Evolutionary conservation across 2,888 invertebrate genomes (phyloP), one percentile per base, ranked within the genome.

Genomic region (Melitaea athalia): DNA sequence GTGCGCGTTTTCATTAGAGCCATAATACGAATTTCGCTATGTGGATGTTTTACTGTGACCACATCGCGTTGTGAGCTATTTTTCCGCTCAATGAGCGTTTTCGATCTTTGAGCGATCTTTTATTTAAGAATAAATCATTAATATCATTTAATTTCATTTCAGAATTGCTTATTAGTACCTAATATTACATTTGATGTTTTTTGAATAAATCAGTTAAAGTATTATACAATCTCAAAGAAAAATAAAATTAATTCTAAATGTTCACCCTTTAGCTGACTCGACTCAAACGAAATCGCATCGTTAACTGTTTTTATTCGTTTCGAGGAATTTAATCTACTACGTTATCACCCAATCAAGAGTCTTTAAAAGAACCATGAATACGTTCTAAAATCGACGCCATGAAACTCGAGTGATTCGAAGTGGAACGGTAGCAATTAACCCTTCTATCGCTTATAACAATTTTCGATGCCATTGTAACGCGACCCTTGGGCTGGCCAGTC

Each of bases 401-500:
- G 70, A 68, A 75, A 70, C 66, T 69, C 70, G 71, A 72, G 75
- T 78, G 77, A 76, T 75, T 77, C 75, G 73, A 78, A 82, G 79
- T 82, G 79, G 79, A 81, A 81, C 78, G 76, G 77, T 70, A 72
- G 74, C 76, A 78, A 78, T 82, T 81, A 83, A 82, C 82, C 81
- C 85, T 81, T 71, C 76, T 73, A 75, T 75, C 77, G 80, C 75
- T 78, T 77, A 78, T 78, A 76, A 76, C 75, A 81, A 79, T 81
- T 78, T 78, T 79, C 74, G 70, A 69, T 65, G 74, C 75, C 74
- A 78, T 79, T 81, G 79, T 76, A 67, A 43, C 59, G 71, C 77
- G 81, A 82, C 82, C 84, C 81, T 78, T 75, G 77, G 85, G 86
- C 81, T 86, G 24, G 52, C 17, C 85, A 77, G 73, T 74, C 86